Evolutionary conservation across 2,113 vertebrate genomes (phyloP).

Genomic region (Echinops telfairi): DNA sequence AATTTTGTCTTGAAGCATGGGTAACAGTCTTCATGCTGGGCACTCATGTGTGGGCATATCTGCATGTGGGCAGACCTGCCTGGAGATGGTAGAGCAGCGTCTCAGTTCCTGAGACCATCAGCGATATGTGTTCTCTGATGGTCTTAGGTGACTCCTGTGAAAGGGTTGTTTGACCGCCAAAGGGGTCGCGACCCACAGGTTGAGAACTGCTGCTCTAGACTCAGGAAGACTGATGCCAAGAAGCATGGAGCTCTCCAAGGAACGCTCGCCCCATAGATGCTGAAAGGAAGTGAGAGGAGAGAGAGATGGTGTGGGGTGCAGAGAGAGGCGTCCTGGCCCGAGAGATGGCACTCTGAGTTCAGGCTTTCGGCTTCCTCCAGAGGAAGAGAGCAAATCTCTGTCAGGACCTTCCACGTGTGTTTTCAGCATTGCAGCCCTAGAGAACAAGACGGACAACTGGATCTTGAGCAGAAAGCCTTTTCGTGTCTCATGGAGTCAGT

Average conservation of each 20-base stretch:
- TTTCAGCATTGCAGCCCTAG: background rate
- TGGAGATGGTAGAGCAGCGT: too few species aligned
- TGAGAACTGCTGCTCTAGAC: background rate
- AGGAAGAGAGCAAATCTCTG: background rate
- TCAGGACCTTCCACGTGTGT: background rate
- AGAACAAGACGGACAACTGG: background rate
- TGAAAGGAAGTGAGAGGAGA: background rate
- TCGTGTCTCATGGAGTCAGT: accelerated
- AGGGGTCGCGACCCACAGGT: too few species aligned
- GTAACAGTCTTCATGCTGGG: too few species aligned
- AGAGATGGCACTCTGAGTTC: background rate
- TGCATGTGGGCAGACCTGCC: too few species aligned
- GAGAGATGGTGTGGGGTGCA: background rate
- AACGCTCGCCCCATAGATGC: background rate
- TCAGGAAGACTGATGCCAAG: background rate
- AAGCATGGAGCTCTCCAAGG: background rate
- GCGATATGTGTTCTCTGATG: too few species aligned
- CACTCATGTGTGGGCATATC: too few species aligned
- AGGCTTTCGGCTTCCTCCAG: background rate
- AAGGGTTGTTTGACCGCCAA: too few species aligned
- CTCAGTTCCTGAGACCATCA: too few species aligned
- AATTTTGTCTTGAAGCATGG: too few species aligned
- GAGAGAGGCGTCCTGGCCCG: background rate
- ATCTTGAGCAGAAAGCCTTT: background rate
- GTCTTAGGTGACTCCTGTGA: too few species aligned